Evolutionary conservation across 2,888 invertebrate species (phyloP), one percentile per base, ranked within the genome.

Genomic region (Schizotus pectinicornis): DNA sequence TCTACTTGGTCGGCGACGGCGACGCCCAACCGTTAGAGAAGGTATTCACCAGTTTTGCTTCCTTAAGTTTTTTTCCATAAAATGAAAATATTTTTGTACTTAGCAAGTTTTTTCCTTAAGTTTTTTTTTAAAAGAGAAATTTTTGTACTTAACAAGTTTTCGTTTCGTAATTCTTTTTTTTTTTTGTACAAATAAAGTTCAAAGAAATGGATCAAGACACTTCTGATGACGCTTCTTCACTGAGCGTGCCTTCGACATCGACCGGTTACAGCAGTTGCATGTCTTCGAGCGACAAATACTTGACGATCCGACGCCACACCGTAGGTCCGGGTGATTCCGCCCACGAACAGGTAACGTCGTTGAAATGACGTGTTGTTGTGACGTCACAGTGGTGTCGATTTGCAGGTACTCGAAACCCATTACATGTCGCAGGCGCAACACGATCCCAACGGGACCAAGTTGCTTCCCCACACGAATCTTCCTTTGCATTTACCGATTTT

Each of bases 251-350:
- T 30, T 73, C 73, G 0, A 68, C 67, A 50, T 68, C 69, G 64
- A 64, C 72, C 56, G 62, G 72, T 53, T 63, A 76, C 66, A 39
- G 76, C 67, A 65, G 78, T 70, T 67, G 71, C 52, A 53, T 68
- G 56, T 52, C 71, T 51, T 71, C 75, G n/a, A 75, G 77, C 31
- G 80, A 80, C 67, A 76, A 75, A 62, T 84, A 84, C 70, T 78
- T 84, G 60, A 89, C 90, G 43, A 87, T 90, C 46, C 83, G 96
- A 35, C 82, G 96, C 12, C 96, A 97, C 77, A 97, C 97, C 0
- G 95, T 97, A 0, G 96, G 96, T 0, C 94, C 94, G 0, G 95
- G 95, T 2, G 94, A 95, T 81, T 89, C 92, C 32, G 85, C 91
- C 0, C 94, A 94, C 73, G 90, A 92, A 67, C 92, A 91, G 82